Percentiles rank a stretch among this genome's conserved stretches.
Conservation (phyloP, 2,888 invertebrate genomes). For the Xanthorhoe spadicearia region DNA sequence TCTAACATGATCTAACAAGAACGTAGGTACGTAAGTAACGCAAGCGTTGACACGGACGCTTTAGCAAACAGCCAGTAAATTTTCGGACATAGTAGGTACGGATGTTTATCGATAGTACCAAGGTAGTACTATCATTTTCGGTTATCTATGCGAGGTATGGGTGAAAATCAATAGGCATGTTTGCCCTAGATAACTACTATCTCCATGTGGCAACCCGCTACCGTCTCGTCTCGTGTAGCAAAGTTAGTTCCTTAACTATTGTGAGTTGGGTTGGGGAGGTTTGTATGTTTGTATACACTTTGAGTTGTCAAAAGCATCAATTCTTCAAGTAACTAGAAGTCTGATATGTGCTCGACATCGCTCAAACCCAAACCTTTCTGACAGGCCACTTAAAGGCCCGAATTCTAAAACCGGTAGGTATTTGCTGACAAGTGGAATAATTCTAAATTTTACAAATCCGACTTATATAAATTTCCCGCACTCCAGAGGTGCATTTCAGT, state of each 20-base stretch:
- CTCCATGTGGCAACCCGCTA: slow-evolving; percentile 6
- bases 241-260: not conserved
- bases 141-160: slow-evolving; percentile 52
- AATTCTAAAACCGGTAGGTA: too few relatives aligned
- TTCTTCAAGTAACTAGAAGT: not conserved
- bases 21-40: too few relatives aligned
- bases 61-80: too few relatives aligned
- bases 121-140: slow-evolving; percentile 24
- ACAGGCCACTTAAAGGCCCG: too few relatives aligned
- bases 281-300: not conserved
- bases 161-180: slow-evolving; percentile 65
- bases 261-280: not conserved
- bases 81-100: too few relatives aligned
- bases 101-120: not conserved
- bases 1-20: too few relatives aligned
- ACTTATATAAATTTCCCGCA: too few relatives aligned
- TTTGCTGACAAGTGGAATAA: too few relatives aligned
- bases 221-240: not conserved
- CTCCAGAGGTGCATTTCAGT: too few relatives aligned
- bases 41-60: too few relatives aligned
- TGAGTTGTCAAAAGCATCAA: not conserved
- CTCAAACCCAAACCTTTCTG: not conserved
- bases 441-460: too few relatives aligned
- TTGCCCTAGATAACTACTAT: slow-evolving; percentile 54
- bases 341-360: not conserved